phyloP scores from a whole-genome alignment of 2,113 vertebrate genomes.

The Odontesthes bonariensis region DNA sequence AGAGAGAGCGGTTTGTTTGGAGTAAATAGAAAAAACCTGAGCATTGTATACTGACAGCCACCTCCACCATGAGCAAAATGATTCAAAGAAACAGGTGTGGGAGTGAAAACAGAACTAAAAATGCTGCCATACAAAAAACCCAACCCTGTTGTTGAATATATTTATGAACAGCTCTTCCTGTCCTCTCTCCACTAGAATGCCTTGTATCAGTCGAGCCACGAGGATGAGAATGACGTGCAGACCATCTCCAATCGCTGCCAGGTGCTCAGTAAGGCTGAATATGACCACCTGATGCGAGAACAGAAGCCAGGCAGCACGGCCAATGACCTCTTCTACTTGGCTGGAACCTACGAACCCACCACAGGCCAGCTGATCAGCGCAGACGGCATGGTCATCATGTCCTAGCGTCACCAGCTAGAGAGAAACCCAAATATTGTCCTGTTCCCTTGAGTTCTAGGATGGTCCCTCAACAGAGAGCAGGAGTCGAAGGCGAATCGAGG shows the following conservation, averaged over 20 bases:
- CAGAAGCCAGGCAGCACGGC: slow-evolving; percentile 82
- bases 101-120: neutral
- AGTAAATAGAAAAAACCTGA: slow-evolving; percentile 2
- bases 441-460: slow-evolving; percentile 34
- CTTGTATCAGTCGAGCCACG: slow-evolving; percentile 96
- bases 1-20: slow-evolving; percentile 33
- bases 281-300: slow-evolving; percentile 88
- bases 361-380: slow-evolving; percentile 92
- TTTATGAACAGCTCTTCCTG: neutral
- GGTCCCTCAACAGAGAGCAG: slow-evolving; percentile 26
- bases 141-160: neutral
- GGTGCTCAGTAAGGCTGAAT: slow-evolving; percentile 91
- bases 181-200: slow-evolving; percentile 85
- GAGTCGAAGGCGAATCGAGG: slow-evolving; percentile 34
- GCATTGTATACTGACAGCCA: slow-evolving; percentile 7
- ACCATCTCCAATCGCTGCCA: slow-evolving; percentile 99
- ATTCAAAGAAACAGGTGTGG: neutral
- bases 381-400: slow-evolving; percentile 91
- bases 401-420: slow-evolving; percentile 77
- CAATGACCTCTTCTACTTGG: slow-evolving; percentile 95
- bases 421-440: slow-evolving; percentile 37
- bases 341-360: slow-evolving; percentile 95
- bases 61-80: slow-evolving; percentile 3
- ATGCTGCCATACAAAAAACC: slow-evolving; percentile 3
- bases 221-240: slow-evolving; percentile 98